Evolutionary conservation across 2,888 invertebrate genomes (phyloP).

Genomic region (Chymomyza procnemis): DNA sequence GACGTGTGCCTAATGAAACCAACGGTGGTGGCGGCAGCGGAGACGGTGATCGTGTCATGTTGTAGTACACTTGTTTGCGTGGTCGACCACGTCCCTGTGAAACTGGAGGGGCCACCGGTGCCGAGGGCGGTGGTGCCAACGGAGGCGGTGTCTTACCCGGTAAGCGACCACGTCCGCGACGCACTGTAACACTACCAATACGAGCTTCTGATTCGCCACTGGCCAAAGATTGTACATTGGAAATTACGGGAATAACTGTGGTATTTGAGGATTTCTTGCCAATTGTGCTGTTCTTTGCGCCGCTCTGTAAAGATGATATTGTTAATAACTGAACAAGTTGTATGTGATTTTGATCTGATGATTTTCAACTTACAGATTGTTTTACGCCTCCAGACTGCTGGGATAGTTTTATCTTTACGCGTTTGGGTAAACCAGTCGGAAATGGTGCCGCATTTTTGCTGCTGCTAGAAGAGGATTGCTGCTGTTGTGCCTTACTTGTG

Average conservation of each 20-base stretch:
- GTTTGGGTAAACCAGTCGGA: constrained; percentile 81
- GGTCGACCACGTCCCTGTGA: constrained; percentile 56
- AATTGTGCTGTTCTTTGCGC: constrained; percentile 33
- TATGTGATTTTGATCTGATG: too few relatives aligned
- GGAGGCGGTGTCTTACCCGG: constrained; percentile 67
- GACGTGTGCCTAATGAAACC: constrained; percentile 20
- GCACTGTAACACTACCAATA: constrained; percentile 67
- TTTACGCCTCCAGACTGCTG: constrained; percentile 48
- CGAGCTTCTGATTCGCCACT: constrained; percentile 73
- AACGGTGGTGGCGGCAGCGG: constrained; percentile 39
- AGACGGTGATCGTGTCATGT: constrained; percentile 59
- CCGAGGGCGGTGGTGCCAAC: constrained; percentile 40
- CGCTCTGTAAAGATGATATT: constrained; percentile 28
- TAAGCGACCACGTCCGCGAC: constrained; percentile 72
- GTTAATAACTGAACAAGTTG: too few relatives aligned
- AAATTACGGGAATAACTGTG: constrained; percentile 83
- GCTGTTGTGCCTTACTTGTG: constrained; percentile 50
- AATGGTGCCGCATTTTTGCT: constrained; percentile 76
- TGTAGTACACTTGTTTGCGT: constrained; percentile 65
- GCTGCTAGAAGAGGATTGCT: constrained; percentile 52
- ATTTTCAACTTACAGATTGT: background rate
- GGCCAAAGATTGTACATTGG: constrained; percentile 86
- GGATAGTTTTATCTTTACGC: constrained; percentile 76
- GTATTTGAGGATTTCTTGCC: constrained; percentile 48
- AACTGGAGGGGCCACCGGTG: constrained; percentile 11